Evolutionary conservation across 1,140 invertebrate species (phyloP).

Genomic region (Drosophila orena): DNA sequence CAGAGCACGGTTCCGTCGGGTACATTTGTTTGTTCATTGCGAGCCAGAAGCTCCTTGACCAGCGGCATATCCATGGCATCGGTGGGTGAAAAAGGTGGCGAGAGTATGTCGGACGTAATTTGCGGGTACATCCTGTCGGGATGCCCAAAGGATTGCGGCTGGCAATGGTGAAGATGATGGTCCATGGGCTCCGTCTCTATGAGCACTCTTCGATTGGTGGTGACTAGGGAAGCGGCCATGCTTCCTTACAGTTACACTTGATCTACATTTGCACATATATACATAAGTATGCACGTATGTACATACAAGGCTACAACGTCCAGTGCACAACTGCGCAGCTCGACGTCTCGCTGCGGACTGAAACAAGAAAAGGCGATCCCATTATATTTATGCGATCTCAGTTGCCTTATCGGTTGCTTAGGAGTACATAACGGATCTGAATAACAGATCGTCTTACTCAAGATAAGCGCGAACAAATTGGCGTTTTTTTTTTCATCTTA

Average conservation of each 20-base stretch:
- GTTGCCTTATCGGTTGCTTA: no score
- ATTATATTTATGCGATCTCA: background rate
- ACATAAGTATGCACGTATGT: no score
- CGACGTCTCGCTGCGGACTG: background rate
- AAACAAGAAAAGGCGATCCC: background rate
- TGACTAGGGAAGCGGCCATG: background rate
- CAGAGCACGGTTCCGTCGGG: conserved; percentile 21
- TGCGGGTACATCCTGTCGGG: background rate
- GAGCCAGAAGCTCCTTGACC: conserved; percentile 11
- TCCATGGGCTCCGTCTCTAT: background rate
- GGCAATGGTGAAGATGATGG: background rate
- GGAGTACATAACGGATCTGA: no score
- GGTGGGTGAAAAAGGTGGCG: conserved; percentile 47
- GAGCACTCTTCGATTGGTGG: background rate
- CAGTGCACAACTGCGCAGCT: background rate
- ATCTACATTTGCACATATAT: no score
- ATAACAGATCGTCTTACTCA: no score
- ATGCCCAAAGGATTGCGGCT: background rate
- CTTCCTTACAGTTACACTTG: background rate
- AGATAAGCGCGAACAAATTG: background rate
- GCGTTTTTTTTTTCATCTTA: background rate
- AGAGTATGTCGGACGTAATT: conserved; percentile 13
- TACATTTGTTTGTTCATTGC: background rate
- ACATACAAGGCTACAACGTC: no score
- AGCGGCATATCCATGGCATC: conserved; percentile 14